A percentile compares a stretch with the other conserved stretches of the same genome.
Conservation (phyloP, 2,888 invertebrate genomes). For the Coronaproctus castanopsis region DNA sequence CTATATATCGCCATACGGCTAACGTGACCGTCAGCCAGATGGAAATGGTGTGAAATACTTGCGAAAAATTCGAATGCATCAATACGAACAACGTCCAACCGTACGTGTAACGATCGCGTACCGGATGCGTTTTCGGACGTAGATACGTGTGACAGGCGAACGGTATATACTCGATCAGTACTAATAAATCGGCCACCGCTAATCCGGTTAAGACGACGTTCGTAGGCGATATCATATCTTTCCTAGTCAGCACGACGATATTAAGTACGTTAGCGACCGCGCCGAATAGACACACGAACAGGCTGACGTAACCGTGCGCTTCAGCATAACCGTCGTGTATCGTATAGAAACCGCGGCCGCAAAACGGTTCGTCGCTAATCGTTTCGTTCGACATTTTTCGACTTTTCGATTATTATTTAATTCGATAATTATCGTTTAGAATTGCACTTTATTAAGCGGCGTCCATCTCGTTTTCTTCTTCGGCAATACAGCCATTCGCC, state of each 20-base stretch:
- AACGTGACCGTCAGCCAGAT: constrained; percentile 81
- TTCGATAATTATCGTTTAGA: no score
- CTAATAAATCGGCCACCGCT: constrained; percentile 80
- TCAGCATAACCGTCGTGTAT: constrained; percentile 39
- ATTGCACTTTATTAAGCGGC: no score
- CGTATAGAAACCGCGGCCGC: constrained; percentile 13
- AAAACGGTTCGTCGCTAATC: constrained; percentile 13
- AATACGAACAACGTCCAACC: constrained; percentile 67
- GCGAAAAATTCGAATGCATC: constrained; percentile 75
- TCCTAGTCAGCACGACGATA: constrained; percentile 68
- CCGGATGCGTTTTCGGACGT: constrained; percentile 28
- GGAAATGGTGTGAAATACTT: constrained; percentile 73
- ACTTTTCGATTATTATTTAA: no score
- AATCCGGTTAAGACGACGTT: constrained; percentile 77
- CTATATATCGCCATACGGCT: constrained; percentile 69
- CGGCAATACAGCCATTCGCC: no score
- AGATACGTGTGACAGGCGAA: constrained; percentile 65
- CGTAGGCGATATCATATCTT: constrained; percentile 78
- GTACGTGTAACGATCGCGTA: constrained; percentile 39
- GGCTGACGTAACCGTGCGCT: constrained; percentile 65
- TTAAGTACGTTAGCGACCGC: constrained; percentile 80
- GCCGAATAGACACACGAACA: constrained; percentile 73
- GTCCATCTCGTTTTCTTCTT: no score
- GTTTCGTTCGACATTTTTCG: no score
- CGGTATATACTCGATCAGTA: constrained; percentile 85